Conservation (phyloP, 35 echinoderm and acorn worm genomes). For the Apostichopus parvimensis region DNA sequence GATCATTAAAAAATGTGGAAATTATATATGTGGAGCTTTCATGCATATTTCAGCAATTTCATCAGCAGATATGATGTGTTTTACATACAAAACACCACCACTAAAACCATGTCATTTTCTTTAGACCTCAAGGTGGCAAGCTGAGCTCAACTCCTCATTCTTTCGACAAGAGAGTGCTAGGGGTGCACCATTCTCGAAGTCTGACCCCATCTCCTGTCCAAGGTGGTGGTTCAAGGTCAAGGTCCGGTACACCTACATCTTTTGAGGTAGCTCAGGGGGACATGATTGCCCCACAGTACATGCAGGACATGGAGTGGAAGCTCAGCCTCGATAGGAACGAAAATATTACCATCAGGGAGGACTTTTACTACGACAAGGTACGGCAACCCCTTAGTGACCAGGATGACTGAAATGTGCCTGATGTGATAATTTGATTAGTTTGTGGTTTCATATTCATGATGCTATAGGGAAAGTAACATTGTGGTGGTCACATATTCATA, state of each 20-base stretch:
- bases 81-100: too few relatives aligned
- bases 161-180: constrained; percentile 13
- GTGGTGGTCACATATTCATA: too few relatives aligned
- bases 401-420: neutral
- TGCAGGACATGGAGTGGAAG: constrained; percentile 70
- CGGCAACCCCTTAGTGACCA: neutral
- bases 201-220: constrained; percentile 34
- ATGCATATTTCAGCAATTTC: neutral
- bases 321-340: constrained; percentile 65
- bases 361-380: constrained; percentile 98
- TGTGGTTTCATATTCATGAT: too few relatives aligned
- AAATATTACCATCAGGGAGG: constrained; percentile 77
- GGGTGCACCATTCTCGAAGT: neutral
- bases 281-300: constrained; percentile 43
- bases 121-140: constrained; percentile 38
- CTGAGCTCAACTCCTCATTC: constrained; percentile 52
- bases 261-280: constrained; percentile 6
- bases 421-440: neutral
- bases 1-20: too few relatives aligned
- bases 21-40: too few relatives aligned
- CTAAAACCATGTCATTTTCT: neutral
- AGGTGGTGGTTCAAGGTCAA: neutral
- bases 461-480: too few relatives aligned
- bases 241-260: constrained; percentile 33
- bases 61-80: too few relatives aligned